Evolutionary conservation across 2,113 vertebrate genomes (phyloP).

Genomic region (Probosciger aterrimus): DNA sequence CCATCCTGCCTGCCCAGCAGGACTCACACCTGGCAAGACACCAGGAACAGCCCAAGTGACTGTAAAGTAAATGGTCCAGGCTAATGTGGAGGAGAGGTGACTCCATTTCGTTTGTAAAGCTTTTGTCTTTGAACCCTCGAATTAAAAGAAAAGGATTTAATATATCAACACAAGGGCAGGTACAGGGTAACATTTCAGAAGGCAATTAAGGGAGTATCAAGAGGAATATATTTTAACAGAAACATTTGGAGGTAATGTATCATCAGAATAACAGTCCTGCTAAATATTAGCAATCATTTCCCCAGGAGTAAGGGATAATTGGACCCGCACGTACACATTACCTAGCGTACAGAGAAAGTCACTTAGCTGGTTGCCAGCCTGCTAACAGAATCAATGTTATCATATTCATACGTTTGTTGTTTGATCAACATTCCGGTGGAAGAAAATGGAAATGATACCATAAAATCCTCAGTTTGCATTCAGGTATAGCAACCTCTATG

Average conservation of each 20-base stretch:
- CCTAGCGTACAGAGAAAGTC: neutral
- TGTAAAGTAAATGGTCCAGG: neutral
- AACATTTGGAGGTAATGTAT: neutral
- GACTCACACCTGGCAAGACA: neutral
- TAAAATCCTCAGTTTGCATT: neutral
- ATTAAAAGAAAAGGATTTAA: neutral
- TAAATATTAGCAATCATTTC: neutral
- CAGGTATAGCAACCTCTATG: neutral
- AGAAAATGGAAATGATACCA: neutral
- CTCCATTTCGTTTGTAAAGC: neutral
- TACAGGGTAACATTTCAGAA: neutral
- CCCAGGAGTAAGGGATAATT: neutral
- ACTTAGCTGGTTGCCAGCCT: neutral
- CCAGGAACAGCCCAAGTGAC: neutral
- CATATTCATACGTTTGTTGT: neutral
- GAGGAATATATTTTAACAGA: neutral
- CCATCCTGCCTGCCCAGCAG: neutral
- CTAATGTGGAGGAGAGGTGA: neutral
- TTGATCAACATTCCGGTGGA: neutral
- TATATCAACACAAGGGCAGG: neutral
- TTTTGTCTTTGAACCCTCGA: neutral
- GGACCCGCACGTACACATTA: neutral
- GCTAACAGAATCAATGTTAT: neutral
- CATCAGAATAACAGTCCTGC: neutral
- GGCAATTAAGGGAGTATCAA: neutral